Base-by-base conservation (phyloP, 2,888 invertebrate species). In the Pardosa pseudoannulata region DNA sequence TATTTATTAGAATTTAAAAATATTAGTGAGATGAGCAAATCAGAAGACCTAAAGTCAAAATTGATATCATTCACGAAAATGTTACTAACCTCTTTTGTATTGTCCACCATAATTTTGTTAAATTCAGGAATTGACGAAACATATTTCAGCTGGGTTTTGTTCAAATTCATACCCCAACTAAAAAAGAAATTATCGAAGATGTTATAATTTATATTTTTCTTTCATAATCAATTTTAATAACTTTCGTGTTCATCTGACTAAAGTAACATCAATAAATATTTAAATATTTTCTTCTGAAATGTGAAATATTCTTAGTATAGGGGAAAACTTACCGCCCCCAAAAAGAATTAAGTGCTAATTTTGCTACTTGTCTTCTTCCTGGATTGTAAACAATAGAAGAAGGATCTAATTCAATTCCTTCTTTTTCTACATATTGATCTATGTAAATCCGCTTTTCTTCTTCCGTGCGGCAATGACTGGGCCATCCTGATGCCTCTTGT, bases 91-190 rank as follows among this genome's bases (percentile, higher is more conserved):
- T 80, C 28, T 67, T 56, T 73, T 13, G 31, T 74, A 0, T 7
- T 11, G 28, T 74, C 67, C 7, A 46, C 29, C 31, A 80, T 13
- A 7, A 67, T n/a, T 7, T 67, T 65, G 23, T 80, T 80, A 13
- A 80, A 73, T 0, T 28, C 65, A 19, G 31, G 28, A 16, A 67
- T 9, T 56, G 56, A 19, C 16, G 0, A 2, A 7, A 81, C 50
- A 41, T 36, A 80, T 9, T n/a, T 41, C 27, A 80, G 23, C 9
- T 67, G 27, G 5, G 3, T 31, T n/a, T 80, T 65, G n/a, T 65
- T 73, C 0, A 27, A 6, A n/a, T 72, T 73, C 72, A 73, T 80
- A 2, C 80, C 73, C 31, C 41, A 73, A 3, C 65, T 72, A 5
- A 0, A 56, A 68, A 1, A 16, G n/a, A 31, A 46, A 46, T 2